Evolutionary conservation across 2,113 vertebrate genomes (phyloP), one percentile per base, ranked within the genome.

Genomic region (Gobio gobio): DNA sequence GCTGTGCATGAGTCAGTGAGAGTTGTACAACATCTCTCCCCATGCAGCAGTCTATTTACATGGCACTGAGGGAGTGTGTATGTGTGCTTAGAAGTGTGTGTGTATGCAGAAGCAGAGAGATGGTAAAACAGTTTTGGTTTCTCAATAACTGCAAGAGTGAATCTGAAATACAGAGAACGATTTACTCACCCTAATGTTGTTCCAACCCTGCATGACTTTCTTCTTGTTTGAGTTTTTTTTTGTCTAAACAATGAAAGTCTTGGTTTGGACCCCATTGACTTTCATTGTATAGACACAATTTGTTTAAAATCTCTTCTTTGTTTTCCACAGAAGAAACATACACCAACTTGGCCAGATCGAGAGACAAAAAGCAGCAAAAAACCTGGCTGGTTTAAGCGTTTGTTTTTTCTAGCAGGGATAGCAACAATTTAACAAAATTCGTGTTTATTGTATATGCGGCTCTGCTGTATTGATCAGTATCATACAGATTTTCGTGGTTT

Each of bases 41-140:
- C 84, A 63, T 83, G 76, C 87, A 88, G 87, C 54, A 24, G 70
- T 49, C 68, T 83, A 77, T 88, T 88, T 88, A 83, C 84, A 88
- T 88, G 84, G 45, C 80, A 79, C 85, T 83, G 80, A 83, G 84
- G 75, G 61, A 83, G 59, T 66, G 82, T 40, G 83, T 85, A 66
- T 26, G 24, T 59, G 78, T 63, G 63, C 22, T 54, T n/a, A 47
- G 5, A 10, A 40, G 83, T 51, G 9, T 76, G 59, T 82, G 49
- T 77, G 70, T 72, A 75, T 74, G 83, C 13, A 24, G 61, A 61
- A 70, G 54, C 59, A 58, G 49, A n/a, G 40, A 70, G 64, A 82
- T 83, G 51, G 14, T 82, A 49, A 70, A 13, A 10, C 12, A 12
- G 14, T 66, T 72, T 78, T 22, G 10, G 13, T 33, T 86, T 84